Conservation (phyloP, 2,797 vertebrate genomes). For the Scleropages formosus region DNA sequence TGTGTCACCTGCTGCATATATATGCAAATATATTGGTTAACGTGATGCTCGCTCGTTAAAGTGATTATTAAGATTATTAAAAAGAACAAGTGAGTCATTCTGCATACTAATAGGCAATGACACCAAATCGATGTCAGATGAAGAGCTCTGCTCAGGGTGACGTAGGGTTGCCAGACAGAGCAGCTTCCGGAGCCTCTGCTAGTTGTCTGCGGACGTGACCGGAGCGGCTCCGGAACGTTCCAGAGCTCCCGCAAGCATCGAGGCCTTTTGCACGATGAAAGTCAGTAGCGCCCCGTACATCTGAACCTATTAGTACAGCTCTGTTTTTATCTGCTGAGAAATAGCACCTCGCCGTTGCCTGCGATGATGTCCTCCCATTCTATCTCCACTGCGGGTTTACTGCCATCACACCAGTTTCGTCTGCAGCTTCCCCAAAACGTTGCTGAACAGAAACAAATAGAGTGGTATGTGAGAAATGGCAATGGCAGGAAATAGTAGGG, state of each 20-base stretch:
- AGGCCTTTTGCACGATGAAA: neutral
- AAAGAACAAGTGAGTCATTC: neutral
- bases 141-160: conserved; percentile 14
- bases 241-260: neutral
- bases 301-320: neutral
- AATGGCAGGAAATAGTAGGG: conserved; percentile 7
- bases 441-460: conserved; percentile 6
- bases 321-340: neutral
- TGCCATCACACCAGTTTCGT: conserved; percentile 16
- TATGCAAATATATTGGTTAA: conserved; percentile 1
- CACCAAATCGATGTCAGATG: conserved; percentile 25
- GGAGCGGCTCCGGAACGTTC: neutral
- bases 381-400: neutral
- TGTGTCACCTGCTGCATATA: neutral
- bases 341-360: conserved; percentile 6
- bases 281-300: neutral
- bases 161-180: neutral
- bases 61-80: too few species aligned
- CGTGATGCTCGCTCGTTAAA: conserved; percentile 22
- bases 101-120: conserved; percentile 2
- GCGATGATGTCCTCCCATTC: conserved; percentile 14
- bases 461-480: conserved; percentile 7
- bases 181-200: conserved; percentile 15
- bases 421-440: neutral
- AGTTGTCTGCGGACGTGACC: neutral